These are phyloP conservation scores for Sander vitreus DNA, from an alignment of 2,113 vertebrate genomes.

Conservation along the genomic window DNA sequence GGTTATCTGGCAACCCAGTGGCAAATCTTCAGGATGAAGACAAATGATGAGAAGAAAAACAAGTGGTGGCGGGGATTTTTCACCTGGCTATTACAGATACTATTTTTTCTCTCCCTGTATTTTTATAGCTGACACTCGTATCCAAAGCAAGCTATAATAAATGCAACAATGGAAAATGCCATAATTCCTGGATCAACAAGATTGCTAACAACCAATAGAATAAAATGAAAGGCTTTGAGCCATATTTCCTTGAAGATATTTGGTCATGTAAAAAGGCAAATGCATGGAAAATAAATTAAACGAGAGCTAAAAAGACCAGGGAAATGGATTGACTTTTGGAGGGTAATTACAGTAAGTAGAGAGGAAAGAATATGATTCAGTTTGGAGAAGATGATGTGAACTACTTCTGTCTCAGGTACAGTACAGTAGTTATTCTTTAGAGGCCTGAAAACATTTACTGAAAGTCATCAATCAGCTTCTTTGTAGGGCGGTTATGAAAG, in stretches of 20 bases:
- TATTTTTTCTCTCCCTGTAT: slow-evolving; percentile 24
- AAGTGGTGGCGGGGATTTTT: slow-evolving; percentile 34
- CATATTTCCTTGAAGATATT: slow-evolving; percentile 33
- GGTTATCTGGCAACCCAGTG: slow-evolving; percentile 53
- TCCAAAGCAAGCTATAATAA: slow-evolving; percentile 50
- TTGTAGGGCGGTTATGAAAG: neutral
- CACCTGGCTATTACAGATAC: neutral
- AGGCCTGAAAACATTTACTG: slow-evolving; percentile 11
- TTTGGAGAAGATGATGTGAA: slow-evolving; percentile 18
- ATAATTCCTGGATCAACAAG: slow-evolving; percentile 51
- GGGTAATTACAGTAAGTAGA: slow-evolving; percentile 31
- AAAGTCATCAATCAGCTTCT: slow-evolving; percentile 35
- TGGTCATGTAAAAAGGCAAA: slow-evolving; percentile 38
- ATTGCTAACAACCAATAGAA: slow-evolving; percentile 42
- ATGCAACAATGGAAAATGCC: slow-evolving; percentile 54
- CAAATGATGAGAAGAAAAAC: slow-evolving; percentile 25
- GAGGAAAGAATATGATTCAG: slow-evolving; percentile 11
- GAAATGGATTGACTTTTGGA: slow-evolving; percentile 36
- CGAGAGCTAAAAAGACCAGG: slow-evolving; percentile 18
- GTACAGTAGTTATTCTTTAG: neutral
- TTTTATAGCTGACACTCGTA: slow-evolving; percentile 39
- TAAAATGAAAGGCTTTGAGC: slow-evolving; percentile 45
- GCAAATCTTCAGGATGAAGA: slow-evolving; percentile 35
- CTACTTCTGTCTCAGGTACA: slow-evolving; percentile 31
- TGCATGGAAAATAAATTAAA: slow-evolving; percentile 53